These are phyloP conservation scores for Casuarius casuarius DNA, from an alignment of 2,113 vertebrate genomes.

Conservation along the genomic window DNA sequence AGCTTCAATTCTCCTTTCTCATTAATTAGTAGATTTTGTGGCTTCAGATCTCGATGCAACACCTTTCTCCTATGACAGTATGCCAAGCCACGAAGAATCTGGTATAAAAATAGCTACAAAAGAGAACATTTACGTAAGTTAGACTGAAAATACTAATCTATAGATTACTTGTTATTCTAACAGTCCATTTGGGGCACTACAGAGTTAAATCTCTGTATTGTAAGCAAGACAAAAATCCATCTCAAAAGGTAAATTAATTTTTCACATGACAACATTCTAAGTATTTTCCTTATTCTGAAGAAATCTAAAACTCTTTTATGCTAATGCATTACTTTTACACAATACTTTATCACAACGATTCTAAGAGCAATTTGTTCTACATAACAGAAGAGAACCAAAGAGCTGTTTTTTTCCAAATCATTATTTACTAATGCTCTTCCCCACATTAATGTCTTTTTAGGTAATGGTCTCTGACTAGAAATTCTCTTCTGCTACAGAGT, in stretches of 20 bases:
- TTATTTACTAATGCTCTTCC: neutral
- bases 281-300: neutral
- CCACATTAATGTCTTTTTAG: neutral
- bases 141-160: neutral
- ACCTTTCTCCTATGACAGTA: constrained; percentile 98
- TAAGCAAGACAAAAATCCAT: constrained; percentile 19
- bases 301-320: neutral
- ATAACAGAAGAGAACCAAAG: constrained; percentile 2
- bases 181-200: neutral
- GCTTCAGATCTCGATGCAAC: constrained; percentile 96
- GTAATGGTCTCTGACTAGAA: neutral
- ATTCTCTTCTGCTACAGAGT: neutral
- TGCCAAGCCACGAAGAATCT: constrained; percentile 95
- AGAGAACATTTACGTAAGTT: constrained; percentile 50
- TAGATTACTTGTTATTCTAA: neutral
- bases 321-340: neutral
- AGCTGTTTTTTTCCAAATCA: neutral
- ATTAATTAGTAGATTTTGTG: constrained; percentile 97
- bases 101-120: constrained; percentile 94
- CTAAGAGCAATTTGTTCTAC: neutral
- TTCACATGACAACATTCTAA: neutral
- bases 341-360: neutral
- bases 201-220: neutral
- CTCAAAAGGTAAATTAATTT: neutral
- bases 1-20: constrained; percentile 97